Conservation (phyloP, 1,140 invertebrate species). For the Bombus haemorrhoidalis region DNA sequence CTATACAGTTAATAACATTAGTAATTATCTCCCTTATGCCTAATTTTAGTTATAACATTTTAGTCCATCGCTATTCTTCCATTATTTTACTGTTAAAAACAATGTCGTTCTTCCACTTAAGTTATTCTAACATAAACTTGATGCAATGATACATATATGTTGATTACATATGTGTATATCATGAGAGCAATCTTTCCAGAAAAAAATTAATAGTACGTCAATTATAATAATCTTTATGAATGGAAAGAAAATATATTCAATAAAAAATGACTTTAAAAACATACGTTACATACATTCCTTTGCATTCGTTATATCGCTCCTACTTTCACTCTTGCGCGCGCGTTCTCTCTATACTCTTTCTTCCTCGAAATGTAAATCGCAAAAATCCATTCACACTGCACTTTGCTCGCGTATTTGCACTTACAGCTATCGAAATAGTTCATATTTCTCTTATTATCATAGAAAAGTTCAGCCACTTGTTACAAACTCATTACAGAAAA, state of each 20-base stretch:
- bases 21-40: slow-evolving; percentile 71
- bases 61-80: slow-evolving; percentile 39
- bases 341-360: slow-evolving; percentile 9
- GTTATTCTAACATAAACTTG: slow-evolving; percentile 5
- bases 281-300: slow-evolving; percentile 1
- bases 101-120: neutral
- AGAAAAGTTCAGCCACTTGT: slow-evolving; percentile 45
- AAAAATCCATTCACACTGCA: slow-evolving; percentile 32
- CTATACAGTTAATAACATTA: slow-evolving; percentile 77
- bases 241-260: slow-evolving; percentile 43
- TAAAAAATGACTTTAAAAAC: slow-evolving; percentile 35
- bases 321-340: slow-evolving; percentile 30
- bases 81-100: slow-evolving; percentile 5
- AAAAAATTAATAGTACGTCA: slow-evolving; percentile 9
- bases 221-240: slow-evolving; percentile 30
- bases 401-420: slow-evolving; percentile 40
- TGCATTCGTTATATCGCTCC: neutral
- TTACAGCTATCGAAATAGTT: slow-evolving; percentile 37
- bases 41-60: slow-evolving; percentile 64
- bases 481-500: slow-evolving; percentile 37
- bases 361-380: slow-evolving; percentile 25
- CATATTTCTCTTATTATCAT: slow-evolving; percentile 27
- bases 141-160: slow-evolving; percentile 1
- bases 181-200: slow-evolving; percentile 11
- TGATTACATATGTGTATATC: slow-evolving; percentile 9